Base-by-base conservation (phyloP, 2,797 vertebrate genomes). In the Leptatherina wallacei region DNA sequence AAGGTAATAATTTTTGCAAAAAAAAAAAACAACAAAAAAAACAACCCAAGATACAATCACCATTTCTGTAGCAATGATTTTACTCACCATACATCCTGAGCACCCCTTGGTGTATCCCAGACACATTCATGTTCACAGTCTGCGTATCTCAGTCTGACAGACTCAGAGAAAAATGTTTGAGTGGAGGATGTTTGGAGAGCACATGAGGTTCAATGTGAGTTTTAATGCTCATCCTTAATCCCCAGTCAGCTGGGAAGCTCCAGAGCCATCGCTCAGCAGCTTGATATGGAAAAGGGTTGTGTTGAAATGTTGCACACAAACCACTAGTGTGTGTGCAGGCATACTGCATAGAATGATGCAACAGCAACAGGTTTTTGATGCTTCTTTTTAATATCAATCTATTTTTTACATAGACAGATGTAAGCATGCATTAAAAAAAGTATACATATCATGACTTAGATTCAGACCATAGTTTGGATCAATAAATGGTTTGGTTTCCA, bases 191-290 rank as follows among this genome's bases (percentile, higher is more conserved):
- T 60, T 60, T 38, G 65, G 63, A 88, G 75, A 87, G 75, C 85
- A 87, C 79, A 89, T 69, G 84, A 88, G 78, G 76, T 83, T 84
- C 78, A 89, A 86, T 89, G 84, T 85, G 89, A 89, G 81, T 76
- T 89, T 89, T 90, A 91, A 90, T 87, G 77, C 92, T 79, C 76
- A 29, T 69, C 62, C 68, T 75, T 92, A 91, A 92, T 92, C 90
- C 88, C 51, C 47, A 57, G 80, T 91, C 81, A 86, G 86, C 70
- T 70, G 73, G 88, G 84, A 86, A 56, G 81, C 77, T 68, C 68
- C 40, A 22, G 63, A 55, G 65, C 70, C 73, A 59, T 55, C 68
- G 68, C 75, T 86, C 74, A 85, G 40, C 80, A 58, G 84, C 52
- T 65, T 75, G 66, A 4, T 66, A 67, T 56, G 56, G 67, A 84